A percentile compares a stretch with the other conserved stretches of the same genome.
These are phyloP conservation scores for Champsocephalus gunnari DNA, from an alignment of 2,797 vertebrate species.

Conservation along the genomic window DNA sequence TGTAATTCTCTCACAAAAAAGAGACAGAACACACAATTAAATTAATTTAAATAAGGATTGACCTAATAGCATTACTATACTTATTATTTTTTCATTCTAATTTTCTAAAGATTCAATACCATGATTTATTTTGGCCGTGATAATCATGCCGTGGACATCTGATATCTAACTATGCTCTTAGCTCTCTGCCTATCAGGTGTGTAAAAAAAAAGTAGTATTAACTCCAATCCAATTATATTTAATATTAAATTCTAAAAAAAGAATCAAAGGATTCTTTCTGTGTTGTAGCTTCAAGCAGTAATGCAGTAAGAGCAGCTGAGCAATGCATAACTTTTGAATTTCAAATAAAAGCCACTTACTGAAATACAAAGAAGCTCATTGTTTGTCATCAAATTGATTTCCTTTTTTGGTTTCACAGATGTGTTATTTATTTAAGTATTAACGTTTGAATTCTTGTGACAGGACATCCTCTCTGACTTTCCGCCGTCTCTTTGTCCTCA, in stretches of 20 bases:
- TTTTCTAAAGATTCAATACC: too few species aligned
- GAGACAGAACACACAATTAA: too few species aligned
- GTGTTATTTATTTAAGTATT: background rate
- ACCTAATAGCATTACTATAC: too few species aligned
- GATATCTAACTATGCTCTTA: too few species aligned
- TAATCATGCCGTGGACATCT: too few species aligned
- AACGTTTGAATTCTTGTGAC: background rate
- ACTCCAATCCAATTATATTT: background rate
- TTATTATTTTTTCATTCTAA: too few species aligned
- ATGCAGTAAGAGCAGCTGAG: conserved; percentile 1
- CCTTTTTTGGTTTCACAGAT: background rate
- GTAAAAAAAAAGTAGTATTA: background rate
- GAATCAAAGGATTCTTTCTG: too few species aligned
- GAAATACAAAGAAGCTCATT: background rate
- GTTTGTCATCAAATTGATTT: background rate
- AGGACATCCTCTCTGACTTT: conserved; percentile 4
- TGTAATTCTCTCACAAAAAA: too few species aligned
- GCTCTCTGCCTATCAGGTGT: background rate
- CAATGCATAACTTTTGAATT: conserved; percentile 13
- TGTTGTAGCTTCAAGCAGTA: too few species aligned
- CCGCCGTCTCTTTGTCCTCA: conserved; percentile 56
- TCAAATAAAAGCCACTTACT: conserved; percentile 19
- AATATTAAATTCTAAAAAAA: background rate
- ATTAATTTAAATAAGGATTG: too few species aligned
- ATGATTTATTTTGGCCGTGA: too few species aligned